These are phyloP conservation scores for Lithophane socia DNA, from an alignment of 2,888 invertebrate genomes.

Conservation along the genomic window DNA sequence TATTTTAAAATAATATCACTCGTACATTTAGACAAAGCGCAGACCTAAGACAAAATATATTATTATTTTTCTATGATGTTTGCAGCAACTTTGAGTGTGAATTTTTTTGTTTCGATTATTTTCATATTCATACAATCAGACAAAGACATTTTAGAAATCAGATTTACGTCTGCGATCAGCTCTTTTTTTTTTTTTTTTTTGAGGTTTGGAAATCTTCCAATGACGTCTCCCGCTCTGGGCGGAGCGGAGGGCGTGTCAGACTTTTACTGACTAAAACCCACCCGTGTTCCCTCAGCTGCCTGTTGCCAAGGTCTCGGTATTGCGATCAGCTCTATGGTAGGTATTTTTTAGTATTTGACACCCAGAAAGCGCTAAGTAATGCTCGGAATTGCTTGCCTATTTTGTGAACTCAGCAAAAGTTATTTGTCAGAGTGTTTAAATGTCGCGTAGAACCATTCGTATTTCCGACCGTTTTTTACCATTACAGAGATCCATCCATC, in stretches of 20 bases:
- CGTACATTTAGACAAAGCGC: neutral
- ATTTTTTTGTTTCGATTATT: neutral
- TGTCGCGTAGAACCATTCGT: conserved; percentile 21
- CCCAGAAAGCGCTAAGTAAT: too few relatives aligned
- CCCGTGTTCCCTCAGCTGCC: too few relatives aligned
- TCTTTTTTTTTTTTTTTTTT: neutral
- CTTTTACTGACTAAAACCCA: too few relatives aligned
- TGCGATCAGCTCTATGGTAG: neutral
- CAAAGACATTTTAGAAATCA: too few relatives aligned
- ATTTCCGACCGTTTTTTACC: conserved; percentile 41
- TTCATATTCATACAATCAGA: neutral
- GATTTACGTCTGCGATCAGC: neutral
- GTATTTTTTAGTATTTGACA: neutral
- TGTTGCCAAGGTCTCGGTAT: too few relatives aligned
- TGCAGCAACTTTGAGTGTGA: too few relatives aligned
- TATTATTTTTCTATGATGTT: too few relatives aligned
- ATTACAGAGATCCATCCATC: conserved; percentile 58
- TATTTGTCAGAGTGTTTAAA: neutral
- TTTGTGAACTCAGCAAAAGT: neutral
- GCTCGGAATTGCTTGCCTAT: neutral
- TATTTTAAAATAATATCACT: neutral
- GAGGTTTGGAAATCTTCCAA: too few relatives aligned
- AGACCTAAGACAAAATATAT: too few relatives aligned
- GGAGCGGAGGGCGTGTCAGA: too few relatives aligned
- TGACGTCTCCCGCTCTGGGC: too few relatives aligned